Evolutionary conservation across 2,888 invertebrate genomes (phyloP).

Genomic region (Calliscelio sp.): DNA sequence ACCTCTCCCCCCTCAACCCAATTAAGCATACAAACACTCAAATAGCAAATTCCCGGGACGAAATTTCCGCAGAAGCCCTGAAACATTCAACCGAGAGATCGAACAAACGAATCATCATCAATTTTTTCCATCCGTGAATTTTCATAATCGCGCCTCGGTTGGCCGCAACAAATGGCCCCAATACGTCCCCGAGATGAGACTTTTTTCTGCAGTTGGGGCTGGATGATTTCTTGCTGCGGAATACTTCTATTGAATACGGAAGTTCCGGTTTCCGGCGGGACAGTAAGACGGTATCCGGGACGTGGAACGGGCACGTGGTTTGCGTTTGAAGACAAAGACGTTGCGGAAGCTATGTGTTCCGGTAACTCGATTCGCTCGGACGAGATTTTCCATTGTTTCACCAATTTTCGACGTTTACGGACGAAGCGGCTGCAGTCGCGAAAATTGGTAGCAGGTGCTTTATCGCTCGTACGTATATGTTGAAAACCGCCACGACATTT

Average conservation of each 20-base stretch:
- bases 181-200: conserved; percentile 53
- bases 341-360: conserved; percentile 71
- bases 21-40: no score
- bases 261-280: conserved; percentile 71
- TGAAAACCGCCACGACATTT: conserved; percentile 70
- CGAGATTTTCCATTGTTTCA: conserved; percentile 73
- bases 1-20: no score
- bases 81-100: no score
- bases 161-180: conserved; percentile 50
- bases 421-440: conserved; percentile 55
- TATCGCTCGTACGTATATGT: conserved; percentile 62
- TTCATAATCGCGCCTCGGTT: conserved; percentile 11
- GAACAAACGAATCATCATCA: no score
- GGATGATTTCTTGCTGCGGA: conserved; percentile 63
- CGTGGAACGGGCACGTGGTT: conserved; percentile 46
- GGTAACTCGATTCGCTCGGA: conserved; percentile 72
- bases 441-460: conserved; percentile 74
- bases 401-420: conserved; percentile 72
- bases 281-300: conserved; percentile 70
- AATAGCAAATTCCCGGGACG: no score
- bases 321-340: conserved; percentile 72
- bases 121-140: neutral
- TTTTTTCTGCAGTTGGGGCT: no score
- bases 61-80: no score
- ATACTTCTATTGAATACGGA: conserved; percentile 71